A percentile compares a stretch with the other conserved stretches of the same genome.
phyloP scores from a whole-genome alignment of 2,113 vertebrate genomes.

The Peromyscus leucopus region DNA sequence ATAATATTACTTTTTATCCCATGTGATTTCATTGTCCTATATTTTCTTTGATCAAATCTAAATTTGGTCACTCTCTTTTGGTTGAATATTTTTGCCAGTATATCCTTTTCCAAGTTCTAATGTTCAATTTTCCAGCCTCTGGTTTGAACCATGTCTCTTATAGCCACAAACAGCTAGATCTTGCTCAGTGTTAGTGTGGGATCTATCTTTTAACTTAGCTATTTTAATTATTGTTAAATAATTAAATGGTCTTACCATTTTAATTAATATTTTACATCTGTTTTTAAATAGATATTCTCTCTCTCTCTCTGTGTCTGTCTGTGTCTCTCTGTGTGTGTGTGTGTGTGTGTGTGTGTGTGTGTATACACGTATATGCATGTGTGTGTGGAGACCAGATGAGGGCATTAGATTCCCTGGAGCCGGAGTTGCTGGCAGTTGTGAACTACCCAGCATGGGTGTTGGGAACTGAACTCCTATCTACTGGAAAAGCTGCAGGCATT shows the following conservation, averaged over 20 bases:
- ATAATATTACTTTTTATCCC: not conserved
- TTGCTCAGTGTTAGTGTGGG: not conserved
- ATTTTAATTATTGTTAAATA: not conserved
- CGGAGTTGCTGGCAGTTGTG: too few species aligned
- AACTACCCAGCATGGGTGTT: not conserved
- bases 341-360: not conserved
- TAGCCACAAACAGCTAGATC: not conserved
- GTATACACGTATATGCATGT: not conserved
- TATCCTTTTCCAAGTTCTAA: not conserved
- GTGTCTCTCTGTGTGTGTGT: not conserved
- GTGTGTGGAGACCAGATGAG: not conserved
- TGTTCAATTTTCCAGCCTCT: not conserved
- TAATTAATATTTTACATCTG: not conserved
- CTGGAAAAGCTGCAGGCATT: not conserved
- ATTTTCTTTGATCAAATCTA: not conserved
- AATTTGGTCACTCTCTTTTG: not conserved
- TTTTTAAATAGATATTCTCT: too few species aligned
- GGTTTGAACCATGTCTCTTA: not conserved
- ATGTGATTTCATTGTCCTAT: not conserved
- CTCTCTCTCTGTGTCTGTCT: not conserved
- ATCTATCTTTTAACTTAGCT: not conserved
- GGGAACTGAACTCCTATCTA: not conserved
- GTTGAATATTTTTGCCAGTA: not conserved
- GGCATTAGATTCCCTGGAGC: not conserved
- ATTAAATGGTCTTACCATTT: not conserved